Conservation (phyloP, 2,797 vertebrate genomes). For the Takifugu ocellatus region DNA sequence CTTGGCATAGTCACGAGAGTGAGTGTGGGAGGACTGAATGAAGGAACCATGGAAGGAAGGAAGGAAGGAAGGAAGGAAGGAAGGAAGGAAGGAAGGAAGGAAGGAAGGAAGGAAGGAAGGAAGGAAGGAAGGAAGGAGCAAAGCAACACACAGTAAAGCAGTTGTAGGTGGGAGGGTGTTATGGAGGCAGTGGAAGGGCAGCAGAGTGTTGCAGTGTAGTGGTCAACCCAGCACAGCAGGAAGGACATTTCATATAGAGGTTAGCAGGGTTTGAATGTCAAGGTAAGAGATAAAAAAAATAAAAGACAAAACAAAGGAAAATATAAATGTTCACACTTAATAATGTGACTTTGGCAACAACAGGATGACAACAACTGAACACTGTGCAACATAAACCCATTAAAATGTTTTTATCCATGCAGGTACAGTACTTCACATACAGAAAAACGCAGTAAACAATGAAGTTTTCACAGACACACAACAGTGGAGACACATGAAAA, state of each 20-base stretch:
- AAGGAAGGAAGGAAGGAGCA: slow-evolving; percentile 14
- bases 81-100: slow-evolving; percentile 69
- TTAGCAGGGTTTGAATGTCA: slow-evolving; percentile 34
- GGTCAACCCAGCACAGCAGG: slow-evolving; percentile 28
- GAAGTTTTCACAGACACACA: slow-evolving; percentile 3
- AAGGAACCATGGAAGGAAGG: slow-evolving; percentile 66
- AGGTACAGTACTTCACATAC: background rate
- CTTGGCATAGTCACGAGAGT: slow-evolving; percentile 97
- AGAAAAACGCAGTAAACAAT: slow-evolving; percentile 4
- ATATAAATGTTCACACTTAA: slow-evolving; percentile 72
- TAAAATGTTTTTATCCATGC: slow-evolving; percentile 17
- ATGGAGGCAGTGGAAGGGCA: slow-evolving; percentile 22
- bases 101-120: slow-evolving; percentile 51
- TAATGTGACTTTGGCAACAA: slow-evolving; percentile 63
- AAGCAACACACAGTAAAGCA: slow-evolving; percentile 8
- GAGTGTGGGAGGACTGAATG: slow-evolving; percentile 89
- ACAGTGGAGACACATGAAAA: slow-evolving; percentile 11
- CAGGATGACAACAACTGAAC: slow-evolving; percentile 43
- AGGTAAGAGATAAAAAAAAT: slow-evolving; percentile 68
- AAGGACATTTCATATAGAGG: slow-evolving; percentile 43
- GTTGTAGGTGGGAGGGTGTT: slow-evolving; percentile 13
- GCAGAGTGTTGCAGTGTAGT: slow-evolving; percentile 37
- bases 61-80: slow-evolving; percentile 72
- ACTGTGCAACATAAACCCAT: slow-evolving; percentile 30
- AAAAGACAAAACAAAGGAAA: slow-evolving; percentile 65